phyloP scores from a whole-genome alignment of 2,888 invertebrate genomes.

The Eupelmus urozonus region DNA sequence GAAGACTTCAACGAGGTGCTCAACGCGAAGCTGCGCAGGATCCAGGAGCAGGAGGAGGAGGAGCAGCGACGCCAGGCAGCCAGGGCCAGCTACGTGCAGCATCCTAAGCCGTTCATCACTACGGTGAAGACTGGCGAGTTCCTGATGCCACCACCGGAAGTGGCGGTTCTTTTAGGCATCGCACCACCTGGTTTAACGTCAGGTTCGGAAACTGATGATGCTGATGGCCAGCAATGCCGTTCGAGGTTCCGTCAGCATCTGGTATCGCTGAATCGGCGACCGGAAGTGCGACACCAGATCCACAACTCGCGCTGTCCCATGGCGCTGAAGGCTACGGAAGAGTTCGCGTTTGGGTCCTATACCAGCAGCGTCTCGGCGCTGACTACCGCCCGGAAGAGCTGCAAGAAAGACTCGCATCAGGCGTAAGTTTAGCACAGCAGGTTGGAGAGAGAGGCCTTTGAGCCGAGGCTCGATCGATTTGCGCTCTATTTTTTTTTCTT shows the following conservation, averaged over 20 bases:
- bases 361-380: slow-evolving; percentile 64
- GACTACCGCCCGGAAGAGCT: slow-evolving; percentile 61
- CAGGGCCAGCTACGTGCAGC: slow-evolving; percentile 56
- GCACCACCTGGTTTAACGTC: slow-evolving; percentile 65
- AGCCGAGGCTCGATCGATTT: slow-evolving; percentile 3
- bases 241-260: slow-evolving; percentile 69
- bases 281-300: slow-evolving; percentile 61
- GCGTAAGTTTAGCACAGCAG: slow-evolving; percentile 66
- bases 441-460: slow-evolving; percentile 1
- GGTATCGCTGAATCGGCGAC: slow-evolving; percentile 65
- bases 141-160: slow-evolving; percentile 86
- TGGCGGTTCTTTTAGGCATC: slow-evolving; percentile 83
- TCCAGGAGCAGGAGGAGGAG: slow-evolving; percentile 81
- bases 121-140: slow-evolving; percentile 90
- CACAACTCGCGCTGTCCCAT: slow-evolving; percentile 71
- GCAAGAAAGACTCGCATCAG: slow-evolving; percentile 60
- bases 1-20: slow-evolving; percentile 84
- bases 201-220: slow-evolving; percentile 61
- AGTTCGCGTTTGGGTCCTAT: too few relatives aligned
- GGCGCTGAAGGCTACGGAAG: slow-evolving; percentile 73
- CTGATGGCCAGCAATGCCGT: slow-evolving; percentile 63
- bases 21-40: slow-evolving; percentile 84
- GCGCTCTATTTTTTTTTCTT: background rate
- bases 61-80: slow-evolving; percentile 60
- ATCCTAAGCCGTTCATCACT: slow-evolving; percentile 84